These are phyloP conservation scores for Drosophila atripex DNA, from an alignment of 2,888 invertebrate genomes.

Conservation along the genomic window DNA sequence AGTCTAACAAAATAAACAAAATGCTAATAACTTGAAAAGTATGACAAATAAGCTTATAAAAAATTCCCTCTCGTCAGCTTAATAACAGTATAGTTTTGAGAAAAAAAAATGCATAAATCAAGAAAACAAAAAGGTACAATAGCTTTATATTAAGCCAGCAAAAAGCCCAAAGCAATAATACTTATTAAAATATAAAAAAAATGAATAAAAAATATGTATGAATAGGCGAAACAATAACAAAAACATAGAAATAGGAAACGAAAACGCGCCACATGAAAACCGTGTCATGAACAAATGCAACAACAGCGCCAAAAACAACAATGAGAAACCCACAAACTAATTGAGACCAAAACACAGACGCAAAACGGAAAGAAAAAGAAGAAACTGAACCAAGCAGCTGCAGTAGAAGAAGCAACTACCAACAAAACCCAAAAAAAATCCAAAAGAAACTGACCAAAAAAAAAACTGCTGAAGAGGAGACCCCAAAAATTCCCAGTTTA, in stretches of 20 bases:
- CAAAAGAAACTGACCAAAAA: slow-evolving; percentile 16
- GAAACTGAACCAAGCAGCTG: slow-evolving; percentile 53
- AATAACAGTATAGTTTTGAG: slow-evolving; percentile 8
- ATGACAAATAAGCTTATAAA: slow-evolving; percentile 11
- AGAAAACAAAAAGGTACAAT: slow-evolving; percentile 11
- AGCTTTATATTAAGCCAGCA: slow-evolving; percentile 38
- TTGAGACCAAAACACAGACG: slow-evolving; percentile 58
- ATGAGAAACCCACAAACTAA: slow-evolving; percentile 63
- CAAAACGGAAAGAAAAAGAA: slow-evolving; percentile 42
- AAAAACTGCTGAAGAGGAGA: slow-evolving; percentile 47
- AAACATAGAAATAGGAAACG: slow-evolving; percentile 62
- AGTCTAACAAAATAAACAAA: neutral
- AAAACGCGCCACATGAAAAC: slow-evolving; percentile 70
- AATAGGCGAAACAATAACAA: slow-evolving; percentile 45
- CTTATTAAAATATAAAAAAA: slow-evolving; percentile 14
- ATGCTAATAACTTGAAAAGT: slow-evolving; percentile 4
- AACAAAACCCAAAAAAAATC: slow-evolving; percentile 17
- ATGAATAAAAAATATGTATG: slow-evolving; percentile 22
- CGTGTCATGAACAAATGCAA: slow-evolving; percentile 82
- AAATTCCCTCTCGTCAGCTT: slow-evolving; percentile 12
- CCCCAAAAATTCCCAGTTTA: slow-evolving; percentile 51
- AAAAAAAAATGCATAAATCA: neutral
- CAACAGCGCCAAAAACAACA: slow-evolving; percentile 54
- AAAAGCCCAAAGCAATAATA: slow-evolving; percentile 31
- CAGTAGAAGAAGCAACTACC: slow-evolving; percentile 33